Conservation (phyloP, 2,888 invertebrate species). For the Carabus problematicus region DNA sequence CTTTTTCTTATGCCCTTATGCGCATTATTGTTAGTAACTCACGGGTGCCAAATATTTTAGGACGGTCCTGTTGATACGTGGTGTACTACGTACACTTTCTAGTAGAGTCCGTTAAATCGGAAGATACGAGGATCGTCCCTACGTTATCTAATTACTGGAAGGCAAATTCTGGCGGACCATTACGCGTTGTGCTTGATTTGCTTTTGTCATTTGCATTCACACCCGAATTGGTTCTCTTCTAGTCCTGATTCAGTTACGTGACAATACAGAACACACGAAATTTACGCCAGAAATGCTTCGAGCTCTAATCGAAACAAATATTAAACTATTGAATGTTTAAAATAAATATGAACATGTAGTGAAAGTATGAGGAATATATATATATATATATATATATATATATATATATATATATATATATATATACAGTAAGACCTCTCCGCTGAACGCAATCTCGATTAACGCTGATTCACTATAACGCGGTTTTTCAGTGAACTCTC, state of each 20-base stretch:
- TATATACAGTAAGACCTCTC: not conserved
- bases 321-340: not conserved
- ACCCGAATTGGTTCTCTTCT: not conserved
- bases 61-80: not conserved
- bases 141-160: conserved; percentile 4
- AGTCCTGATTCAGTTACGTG: not conserved
- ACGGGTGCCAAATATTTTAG: too few species aligned
- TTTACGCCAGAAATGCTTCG: not conserved
- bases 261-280: not conserved
- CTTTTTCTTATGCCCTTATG: too few species aligned
- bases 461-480: too few species aligned
- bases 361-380: not conserved
- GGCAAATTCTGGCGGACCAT: not conserved
- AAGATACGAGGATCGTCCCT: too few species aligned
- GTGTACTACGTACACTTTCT: not conserved
- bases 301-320: not conserved
- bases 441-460: not conserved
- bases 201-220: not conserved
- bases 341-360: not conserved
- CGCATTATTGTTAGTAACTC: too few species aligned
- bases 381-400: conserved; percentile 17
- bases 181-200: not conserved
- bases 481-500: too few species aligned
- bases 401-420: conserved; percentile 16
- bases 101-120: too few species aligned